These are phyloP conservation scores for Sphaeramia orbicularis DNA, from an alignment of 2,797 vertebrate genomes.

Conservation along the genomic window DNA sequence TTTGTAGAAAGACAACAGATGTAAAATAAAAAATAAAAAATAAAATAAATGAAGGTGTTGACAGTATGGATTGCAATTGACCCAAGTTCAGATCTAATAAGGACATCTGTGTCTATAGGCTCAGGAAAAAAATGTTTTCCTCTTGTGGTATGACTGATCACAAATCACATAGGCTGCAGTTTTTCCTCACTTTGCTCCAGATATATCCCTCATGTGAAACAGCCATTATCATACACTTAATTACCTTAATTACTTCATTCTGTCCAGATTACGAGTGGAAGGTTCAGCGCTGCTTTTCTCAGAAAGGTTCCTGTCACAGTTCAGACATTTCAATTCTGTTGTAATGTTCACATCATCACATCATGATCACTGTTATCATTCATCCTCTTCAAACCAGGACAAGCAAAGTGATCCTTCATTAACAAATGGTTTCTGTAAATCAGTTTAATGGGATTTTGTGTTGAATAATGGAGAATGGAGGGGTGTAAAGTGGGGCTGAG, in stretches of 20 bases:
- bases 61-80: slow-evolving; percentile 12
- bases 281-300: slow-evolving; percentile 16
- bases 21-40: not conserved
- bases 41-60: not conserved
- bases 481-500: too few species aligned
- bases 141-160: not conserved
- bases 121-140: not conserved
- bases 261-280: slow-evolving; percentile 36
- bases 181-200: slow-evolving; percentile 2
- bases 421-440: too few species aligned
- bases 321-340: too few species aligned
- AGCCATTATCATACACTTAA: slow-evolving; percentile 34
- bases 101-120: not conserved
- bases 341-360: too few species aligned
- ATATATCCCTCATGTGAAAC: slow-evolving; percentile 9
- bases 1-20: slow-evolving; percentile 24
- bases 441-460: too few species aligned
- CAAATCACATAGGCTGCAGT: not conserved
- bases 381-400: too few species aligned
- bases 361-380: too few species aligned
- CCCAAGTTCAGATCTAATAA: slow-evolving; percentile 4
- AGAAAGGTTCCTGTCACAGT: too few species aligned
- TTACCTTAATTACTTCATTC: slow-evolving; percentile 14
- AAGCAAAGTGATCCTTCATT: too few species aligned
- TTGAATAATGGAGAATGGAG: too few species aligned